Percentiles rank a stretch among this genome's conserved stretches.
Conservation (phyloP, 2,113 vertebrate species). For the Triplophysa dalaica region DNA sequence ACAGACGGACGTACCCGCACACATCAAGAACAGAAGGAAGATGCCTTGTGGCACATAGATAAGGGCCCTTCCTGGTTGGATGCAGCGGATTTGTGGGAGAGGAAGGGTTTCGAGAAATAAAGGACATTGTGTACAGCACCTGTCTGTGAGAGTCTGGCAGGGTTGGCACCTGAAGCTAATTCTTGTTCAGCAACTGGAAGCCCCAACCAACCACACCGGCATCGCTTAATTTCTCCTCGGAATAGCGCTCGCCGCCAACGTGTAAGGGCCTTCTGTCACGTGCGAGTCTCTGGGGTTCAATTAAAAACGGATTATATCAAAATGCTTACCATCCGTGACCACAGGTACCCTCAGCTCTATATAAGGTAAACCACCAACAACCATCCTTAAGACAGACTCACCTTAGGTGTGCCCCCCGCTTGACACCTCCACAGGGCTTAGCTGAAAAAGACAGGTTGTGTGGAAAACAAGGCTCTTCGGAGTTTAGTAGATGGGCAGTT, state of each 20-base stretch:
- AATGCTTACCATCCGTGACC: conserved; percentile 69
- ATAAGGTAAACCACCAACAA: conserved; percentile 11
- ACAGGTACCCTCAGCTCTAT: conserved; percentile 25
- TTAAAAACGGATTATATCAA: conserved; percentile 99
- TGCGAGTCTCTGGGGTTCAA: conserved; percentile 99
- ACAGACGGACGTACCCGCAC: conserved; percentile 1
- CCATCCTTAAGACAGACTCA: conserved; percentile 1
- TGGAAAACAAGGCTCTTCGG: not conserved
- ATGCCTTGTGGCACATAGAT: conserved; percentile 37
- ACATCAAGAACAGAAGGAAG: conserved; percentile 11
- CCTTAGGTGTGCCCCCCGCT: conserved; percentile 2
- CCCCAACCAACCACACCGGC: conserved; percentile 80
- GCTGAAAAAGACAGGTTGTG: conserved; percentile 21
- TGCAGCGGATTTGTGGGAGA: conserved; percentile 7
- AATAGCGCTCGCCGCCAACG: conserved; percentile 79
- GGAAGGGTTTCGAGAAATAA: conserved; percentile 1
- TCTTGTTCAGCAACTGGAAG: conserved; percentile 92
- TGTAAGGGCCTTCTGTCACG: conserved; percentile 87
- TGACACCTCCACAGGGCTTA: conserved; percentile 20
- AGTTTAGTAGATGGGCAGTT: conserved; percentile 16
- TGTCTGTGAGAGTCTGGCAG: conserved; percentile 28
- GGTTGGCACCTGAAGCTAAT: conserved; percentile 90
- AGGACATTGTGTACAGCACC: conserved; percentile 7
- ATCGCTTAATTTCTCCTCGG: conserved; percentile 97
- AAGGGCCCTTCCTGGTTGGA: conserved; percentile 18